Percentiles rank a stretch among this genome's conserved stretches.
Evolutionary conservation across 2,113 vertebrate genomes (phyloP).

Genomic region (Columba livia): DNA sequence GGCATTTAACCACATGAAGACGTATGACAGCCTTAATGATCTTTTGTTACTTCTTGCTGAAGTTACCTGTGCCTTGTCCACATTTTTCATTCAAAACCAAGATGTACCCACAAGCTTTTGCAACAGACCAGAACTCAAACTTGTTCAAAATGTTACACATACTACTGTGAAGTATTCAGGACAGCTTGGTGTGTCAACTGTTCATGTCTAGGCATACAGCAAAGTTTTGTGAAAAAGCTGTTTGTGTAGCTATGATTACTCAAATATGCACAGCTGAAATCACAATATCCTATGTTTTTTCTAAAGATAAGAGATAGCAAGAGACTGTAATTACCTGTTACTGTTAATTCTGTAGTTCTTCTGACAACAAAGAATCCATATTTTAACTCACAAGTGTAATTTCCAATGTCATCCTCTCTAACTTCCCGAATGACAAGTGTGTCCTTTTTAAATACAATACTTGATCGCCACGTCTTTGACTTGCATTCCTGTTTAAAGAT

Average conservation of each 20-base stretch:
- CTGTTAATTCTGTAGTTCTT: slow-evolving; percentile 94
- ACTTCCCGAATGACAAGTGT: slow-evolving; percentile 91
- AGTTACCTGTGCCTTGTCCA: neutral
- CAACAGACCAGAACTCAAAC: neutral
- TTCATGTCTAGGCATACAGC: neutral
- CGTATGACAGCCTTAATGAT: neutral
- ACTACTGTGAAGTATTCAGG: neutral
- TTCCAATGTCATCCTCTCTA: slow-evolving; percentile 97
- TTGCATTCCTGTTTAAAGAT: slow-evolving; percentile 87
- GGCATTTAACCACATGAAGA: neutral
- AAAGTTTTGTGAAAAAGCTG: neutral
- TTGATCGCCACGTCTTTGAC: slow-evolving; percentile 90
- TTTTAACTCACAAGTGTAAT: slow-evolving; percentile 97
- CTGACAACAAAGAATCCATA: slow-evolving; percentile 94
- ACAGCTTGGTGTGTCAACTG: neutral
- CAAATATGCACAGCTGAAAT: neutral
- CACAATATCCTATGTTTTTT: neutral
- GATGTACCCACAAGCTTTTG: neutral
- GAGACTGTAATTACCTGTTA: slow-evolving; percentile 86
- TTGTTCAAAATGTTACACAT: neutral
- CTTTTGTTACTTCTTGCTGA: neutral
- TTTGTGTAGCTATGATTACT: neutral
- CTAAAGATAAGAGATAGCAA: neutral
- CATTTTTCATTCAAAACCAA: neutral
- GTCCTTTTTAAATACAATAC: slow-evolving; percentile 87